A percentile compares a stretch with the other conserved stretches of the same genome.
Conservation (phyloP, 2,888 invertebrate species). For the Cotesia congregata region DNA sequence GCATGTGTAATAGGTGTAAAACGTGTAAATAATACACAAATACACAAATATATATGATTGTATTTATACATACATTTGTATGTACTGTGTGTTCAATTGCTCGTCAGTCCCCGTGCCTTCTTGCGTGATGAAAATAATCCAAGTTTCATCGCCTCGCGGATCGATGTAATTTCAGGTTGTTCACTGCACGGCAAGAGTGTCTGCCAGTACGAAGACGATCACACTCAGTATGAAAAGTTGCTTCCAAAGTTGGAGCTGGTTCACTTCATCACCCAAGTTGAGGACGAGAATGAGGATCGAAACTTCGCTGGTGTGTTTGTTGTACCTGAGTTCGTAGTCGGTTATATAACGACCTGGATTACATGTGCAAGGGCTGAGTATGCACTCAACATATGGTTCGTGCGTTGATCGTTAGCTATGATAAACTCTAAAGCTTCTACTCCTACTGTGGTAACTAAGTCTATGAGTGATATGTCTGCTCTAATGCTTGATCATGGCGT, state of each 20-base stretch:
- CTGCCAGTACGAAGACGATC: conserved; percentile 17
- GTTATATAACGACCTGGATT: too few species aligned
- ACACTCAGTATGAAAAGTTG: conserved; percentile 9
- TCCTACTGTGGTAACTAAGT: neutral
- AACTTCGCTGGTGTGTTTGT: neutral
- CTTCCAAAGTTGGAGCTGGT: conserved; percentile 13
- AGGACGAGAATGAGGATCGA: neutral
- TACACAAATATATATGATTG: neutral
- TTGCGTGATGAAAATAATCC: conserved; percentile 45
- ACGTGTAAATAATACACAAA: neutral
- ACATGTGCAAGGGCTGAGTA: neutral
- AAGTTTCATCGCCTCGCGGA: conserved; percentile 42
- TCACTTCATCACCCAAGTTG: neutral
- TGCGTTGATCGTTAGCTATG: conserved; percentile 41
- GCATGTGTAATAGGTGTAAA: neutral
- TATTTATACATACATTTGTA: conserved; percentile 6
- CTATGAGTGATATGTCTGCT: conserved; percentile 10
- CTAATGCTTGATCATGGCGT: neutral
- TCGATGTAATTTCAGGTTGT: conserved; percentile 45
- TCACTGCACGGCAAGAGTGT: conserved; percentile 38
- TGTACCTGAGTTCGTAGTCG: neutral
- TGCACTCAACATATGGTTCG: conserved; percentile 50
- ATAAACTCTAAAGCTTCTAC: conserved; percentile 27
- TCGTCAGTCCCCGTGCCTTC: conserved; percentile 35
- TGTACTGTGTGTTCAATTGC: conserved; percentile 20